Conservation (phyloP, 2,113 vertebrate genomes). For the Pionites leucogaster region DNA sequence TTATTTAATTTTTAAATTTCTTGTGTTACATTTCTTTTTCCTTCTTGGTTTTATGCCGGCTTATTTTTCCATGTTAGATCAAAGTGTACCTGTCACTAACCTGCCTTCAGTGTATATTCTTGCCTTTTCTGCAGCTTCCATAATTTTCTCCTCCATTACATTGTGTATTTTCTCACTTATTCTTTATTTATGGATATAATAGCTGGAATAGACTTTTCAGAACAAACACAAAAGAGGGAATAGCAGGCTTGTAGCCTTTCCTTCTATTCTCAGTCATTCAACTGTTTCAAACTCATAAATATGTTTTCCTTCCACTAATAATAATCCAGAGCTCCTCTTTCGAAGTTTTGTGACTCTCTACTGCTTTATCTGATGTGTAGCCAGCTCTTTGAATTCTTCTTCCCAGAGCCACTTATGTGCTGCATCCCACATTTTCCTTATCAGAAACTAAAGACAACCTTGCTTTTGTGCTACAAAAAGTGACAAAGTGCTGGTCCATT, state of each 20-base stretch:
- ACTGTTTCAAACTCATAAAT: not conserved
- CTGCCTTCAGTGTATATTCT: not conserved
- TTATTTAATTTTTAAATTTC: not conserved
- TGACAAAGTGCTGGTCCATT: not conserved
- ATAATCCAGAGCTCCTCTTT: not conserved
- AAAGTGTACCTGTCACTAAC: not conserved
- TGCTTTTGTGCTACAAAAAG: not conserved
- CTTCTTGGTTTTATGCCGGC: not conserved
- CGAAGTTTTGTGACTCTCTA: rapidly evolving
- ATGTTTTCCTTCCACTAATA: not conserved
- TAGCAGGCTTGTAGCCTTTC: not conserved
- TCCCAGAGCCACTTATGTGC: not conserved
- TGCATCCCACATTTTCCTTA: not conserved
- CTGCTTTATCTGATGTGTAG: not conserved
- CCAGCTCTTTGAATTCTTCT: not conserved
- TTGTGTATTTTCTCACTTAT: not conserved
- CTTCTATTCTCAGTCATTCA: not conserved
- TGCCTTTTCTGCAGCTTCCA: not conserved
- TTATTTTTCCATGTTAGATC: not conserved
- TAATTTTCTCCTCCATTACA: not conserved
- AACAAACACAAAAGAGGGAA: not conserved
- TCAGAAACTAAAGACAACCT: not conserved
- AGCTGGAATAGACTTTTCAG: not conserved
- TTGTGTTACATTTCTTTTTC: not conserved
- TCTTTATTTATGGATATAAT: not conserved